Base-by-base conservation (phyloP, 53 echinoderm and acorn worm species). In the Stichopus horrens region DNA sequence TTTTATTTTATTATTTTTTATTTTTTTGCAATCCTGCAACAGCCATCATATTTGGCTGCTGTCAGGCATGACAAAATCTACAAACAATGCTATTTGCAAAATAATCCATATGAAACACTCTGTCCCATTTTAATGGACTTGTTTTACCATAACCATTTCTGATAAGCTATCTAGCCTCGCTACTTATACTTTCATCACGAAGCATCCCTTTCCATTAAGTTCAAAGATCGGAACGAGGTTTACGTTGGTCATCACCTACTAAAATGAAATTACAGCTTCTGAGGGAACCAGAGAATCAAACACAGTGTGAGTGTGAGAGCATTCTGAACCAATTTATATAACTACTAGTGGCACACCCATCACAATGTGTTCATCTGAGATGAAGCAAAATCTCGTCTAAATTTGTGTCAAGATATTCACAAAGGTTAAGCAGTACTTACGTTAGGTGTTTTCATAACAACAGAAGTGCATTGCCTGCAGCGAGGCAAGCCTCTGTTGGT, bases 271-370 rank as follows among this genome's bases (percentile, higher is more conserved):
- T 16, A 71, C 1, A 63, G 11, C n/a, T 11, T 59, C 71, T 18
- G 71, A 71, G 19, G 71, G 19, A 71, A 20, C 71, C 71, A 7
- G 71, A 0, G 18, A 71, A 71, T 16, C 71, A 71, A 71, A 71
- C 71, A 71, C 71, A 20, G 16, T 16, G 71, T 71, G 7, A 71
- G 5, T 37, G 0, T 37, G 37, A 37, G 18, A 55, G 53, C 0
- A 53, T 81, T 81, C 56, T 81, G 81, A 53, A 56, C 81, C 57
- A 81, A 81, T 56, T 58, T 37, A 18, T 20, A 58, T 18, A 57
- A 55, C 57, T 81, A 55, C 81, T 56, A 81, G 81, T 18, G 57
- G 57, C 57, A 81, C 81, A 81, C 81, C 81, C 81, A 81, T 81
- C 56, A 81, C 81, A 56, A 81, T 56, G 21, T 56, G 81, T 56